phyloP scores from a whole-genome alignment of 1,140 invertebrate genomes.

The Drosophila ficusphila region DNA sequence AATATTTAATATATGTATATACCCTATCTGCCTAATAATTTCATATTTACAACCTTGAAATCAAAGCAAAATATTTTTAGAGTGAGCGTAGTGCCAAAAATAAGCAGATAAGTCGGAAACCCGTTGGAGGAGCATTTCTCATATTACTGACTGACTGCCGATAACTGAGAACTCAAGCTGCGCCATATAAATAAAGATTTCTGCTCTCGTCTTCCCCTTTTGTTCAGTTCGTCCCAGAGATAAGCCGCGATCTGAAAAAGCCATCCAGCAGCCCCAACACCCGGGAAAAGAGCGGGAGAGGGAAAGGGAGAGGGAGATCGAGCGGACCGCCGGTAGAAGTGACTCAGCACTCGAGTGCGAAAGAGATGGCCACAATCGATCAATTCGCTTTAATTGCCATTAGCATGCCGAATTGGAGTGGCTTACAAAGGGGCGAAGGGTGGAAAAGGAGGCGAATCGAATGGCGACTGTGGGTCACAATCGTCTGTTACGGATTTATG shows the following conservation, averaged over 20 bases:
- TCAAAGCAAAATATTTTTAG: constrained; percentile 28
- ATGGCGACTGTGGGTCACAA: constrained; percentile 56
- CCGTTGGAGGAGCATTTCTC: constrained; percentile 55
- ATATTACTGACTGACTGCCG: constrained; percentile 53
- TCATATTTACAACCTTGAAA: constrained; percentile 19
- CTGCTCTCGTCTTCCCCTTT: constrained; percentile 20
- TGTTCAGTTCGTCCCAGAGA: constrained; percentile 31
- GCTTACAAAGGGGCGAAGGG: background rate
- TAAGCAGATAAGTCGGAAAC: constrained; percentile 29
- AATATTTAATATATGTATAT: no score
- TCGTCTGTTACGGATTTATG: constrained; percentile 47
- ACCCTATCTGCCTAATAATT: no score
- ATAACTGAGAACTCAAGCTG: constrained; percentile 66
- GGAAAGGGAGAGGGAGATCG: background rate
- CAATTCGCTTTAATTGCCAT: constrained; percentile 78
- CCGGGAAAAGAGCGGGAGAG: background rate
- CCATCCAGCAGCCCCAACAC: constrained; percentile 10
- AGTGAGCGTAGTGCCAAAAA: constrained; percentile 25
- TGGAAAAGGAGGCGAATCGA: constrained; percentile 12
- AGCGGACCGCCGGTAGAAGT: constrained; percentile 18
- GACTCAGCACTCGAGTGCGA: constrained; percentile 59
- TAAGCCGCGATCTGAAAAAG: constrained; percentile 44
- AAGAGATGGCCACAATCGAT: constrained; percentile 59
- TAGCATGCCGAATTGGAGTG: constrained; percentile 67
- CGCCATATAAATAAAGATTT: constrained; percentile 64